Percentiles rank a stretch among this genome's conserved stretches.
Conservation (phyloP, 2,797 vertebrate genomes). For the Hippopotamyrus pictus region DNA sequence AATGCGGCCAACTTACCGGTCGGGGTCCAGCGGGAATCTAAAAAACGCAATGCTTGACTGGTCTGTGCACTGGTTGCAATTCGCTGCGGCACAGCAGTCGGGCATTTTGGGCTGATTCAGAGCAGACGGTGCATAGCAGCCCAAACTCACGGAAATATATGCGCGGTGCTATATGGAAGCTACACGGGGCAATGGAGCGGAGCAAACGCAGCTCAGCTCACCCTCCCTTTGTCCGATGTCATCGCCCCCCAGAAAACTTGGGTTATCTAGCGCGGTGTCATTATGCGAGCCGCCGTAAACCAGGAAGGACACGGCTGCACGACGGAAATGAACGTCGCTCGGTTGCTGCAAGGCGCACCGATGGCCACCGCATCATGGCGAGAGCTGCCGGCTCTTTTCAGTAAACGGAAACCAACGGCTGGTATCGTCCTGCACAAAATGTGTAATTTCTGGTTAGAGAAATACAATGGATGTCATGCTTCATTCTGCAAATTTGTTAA, state of each 20-base stretch:
- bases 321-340: constrained; percentile 39
- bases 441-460: not conserved
- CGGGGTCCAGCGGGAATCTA: constrained; percentile 67
- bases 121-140: constrained; percentile 30
- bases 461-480: not conserved
- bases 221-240: constrained; percentile 9
- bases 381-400: not conserved
- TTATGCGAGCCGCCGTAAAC: constrained; percentile 30
- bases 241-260: constrained; percentile 33
- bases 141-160: constrained; percentile 1
- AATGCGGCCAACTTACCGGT: constrained; percentile 55
- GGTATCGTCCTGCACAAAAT: not conserved
- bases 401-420: not conserved
- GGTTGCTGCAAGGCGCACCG: not conserved
- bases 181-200: not conserved
- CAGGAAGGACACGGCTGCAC: constrained; percentile 41
- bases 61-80: constrained; percentile 61
- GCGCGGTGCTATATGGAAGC: not conserved
- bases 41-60: constrained; percentile 63
- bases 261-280: constrained; percentile 27
- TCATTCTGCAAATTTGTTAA: not conserved
- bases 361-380: not conserved
- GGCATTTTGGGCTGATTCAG: constrained; percentile 68
- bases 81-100: constrained; percentile 73
- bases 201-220: not conserved